Evolutionary conservation across 2,113 vertebrate genomes (phyloP), one percentile per base, ranked within the genome.

Genomic region (Coreoperca whiteheadi): DNA sequence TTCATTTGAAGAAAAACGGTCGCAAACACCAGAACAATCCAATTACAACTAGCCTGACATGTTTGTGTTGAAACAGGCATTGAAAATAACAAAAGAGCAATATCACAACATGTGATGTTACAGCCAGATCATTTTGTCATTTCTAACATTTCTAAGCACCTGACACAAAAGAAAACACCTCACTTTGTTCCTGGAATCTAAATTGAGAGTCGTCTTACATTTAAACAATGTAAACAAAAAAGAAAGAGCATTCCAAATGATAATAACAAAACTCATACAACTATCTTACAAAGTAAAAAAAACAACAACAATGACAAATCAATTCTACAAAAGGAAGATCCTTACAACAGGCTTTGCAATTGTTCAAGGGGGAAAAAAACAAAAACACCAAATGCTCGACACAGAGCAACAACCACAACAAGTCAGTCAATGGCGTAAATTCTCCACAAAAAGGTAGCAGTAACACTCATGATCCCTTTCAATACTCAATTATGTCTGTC

Each of bases 181-280:
- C 82, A 91, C 82, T 94, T 95, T 95, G 94, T 95, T 96, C 92
- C 90, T 94, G 91, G 88, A 92, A 94, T 93, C 91, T 91, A 89
- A 93, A 76, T 75, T 83, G 84, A 79, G 89, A 83, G 61, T 82
- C 60, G 66, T 83, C 84, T 92, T 92, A 93, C 88, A 92, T 90
- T 91, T 79, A 73, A 91, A 90, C 79, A 90, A 93, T 88, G 84
- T 92, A 89, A 94, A 93, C 77, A 88, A 87, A 92, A 75, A 56
- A 85, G 20, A 92, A 87, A 86, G 73, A 87, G 77, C 80, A 90
- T 88, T 90, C 83, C 88, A 90, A 87, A 88, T 74, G 68, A 86
- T 57, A 79, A 89, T 88, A 88, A 92, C 83, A 92, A 82, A 92
- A 92, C 87, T 88, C 77, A 89, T 84, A 92, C 81, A 89, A 75